phyloP scores from a whole-genome alignment of 2,113 vertebrate species.

The Lates calcarifer region DNA sequence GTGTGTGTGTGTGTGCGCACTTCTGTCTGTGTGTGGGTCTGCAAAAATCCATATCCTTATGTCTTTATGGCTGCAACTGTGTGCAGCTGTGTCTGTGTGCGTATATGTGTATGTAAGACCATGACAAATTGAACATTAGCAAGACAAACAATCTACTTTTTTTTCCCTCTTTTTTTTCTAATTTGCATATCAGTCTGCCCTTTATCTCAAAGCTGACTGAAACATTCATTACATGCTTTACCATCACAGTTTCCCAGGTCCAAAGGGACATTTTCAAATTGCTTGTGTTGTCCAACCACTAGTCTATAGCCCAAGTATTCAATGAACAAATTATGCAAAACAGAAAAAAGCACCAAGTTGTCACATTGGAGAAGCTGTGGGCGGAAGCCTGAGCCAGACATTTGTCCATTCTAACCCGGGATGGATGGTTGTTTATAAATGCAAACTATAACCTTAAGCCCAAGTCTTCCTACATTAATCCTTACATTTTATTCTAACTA shows the following conservation, averaged over 20 bases:
- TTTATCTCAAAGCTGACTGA: constrained; percentile 15
- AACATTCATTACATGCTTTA: constrained; percentile 17
- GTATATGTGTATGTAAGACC: constrained; percentile 4
- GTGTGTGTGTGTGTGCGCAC: constrained; percentile 8
- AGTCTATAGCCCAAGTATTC: no score
- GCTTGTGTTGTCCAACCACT: not conserved
- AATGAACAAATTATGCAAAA: no score
- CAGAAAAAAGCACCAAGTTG: no score
- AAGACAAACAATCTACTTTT: constrained; percentile 44
- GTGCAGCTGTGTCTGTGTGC: not conserved
- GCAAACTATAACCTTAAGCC: no score
- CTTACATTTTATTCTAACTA: no score
- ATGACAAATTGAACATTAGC: constrained; percentile 44
- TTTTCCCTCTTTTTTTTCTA: not conserved
- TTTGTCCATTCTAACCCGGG: no score
- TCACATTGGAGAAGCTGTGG: no score
- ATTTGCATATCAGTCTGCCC: constrained; percentile 10
- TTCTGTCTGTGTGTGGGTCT: not conserved
- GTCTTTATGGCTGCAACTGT: not conserved
- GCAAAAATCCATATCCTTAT: constrained; percentile 32
- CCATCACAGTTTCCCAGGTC: not conserved
- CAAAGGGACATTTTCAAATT: not conserved
- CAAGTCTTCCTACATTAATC: no score
- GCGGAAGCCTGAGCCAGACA: no score
- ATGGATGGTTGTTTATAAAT: no score